Evolutionary conservation across 2,113 vertebrate genomes (phyloP).

Genomic region (Chiloscyllium plagiosum): DNA sequence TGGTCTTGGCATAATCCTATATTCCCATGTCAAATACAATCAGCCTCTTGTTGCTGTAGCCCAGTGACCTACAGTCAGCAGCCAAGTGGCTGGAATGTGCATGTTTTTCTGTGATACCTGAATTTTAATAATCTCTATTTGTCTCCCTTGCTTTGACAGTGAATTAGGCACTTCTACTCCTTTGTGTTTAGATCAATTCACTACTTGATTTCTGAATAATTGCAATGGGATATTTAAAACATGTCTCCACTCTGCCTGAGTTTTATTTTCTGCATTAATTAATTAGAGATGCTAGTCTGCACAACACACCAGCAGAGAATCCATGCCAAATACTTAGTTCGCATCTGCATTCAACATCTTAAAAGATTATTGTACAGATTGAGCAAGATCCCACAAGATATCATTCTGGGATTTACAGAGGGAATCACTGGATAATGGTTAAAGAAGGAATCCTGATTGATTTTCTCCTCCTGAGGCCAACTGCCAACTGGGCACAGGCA

Average conservation of each 20-base stretch:
- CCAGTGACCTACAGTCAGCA: neutral
- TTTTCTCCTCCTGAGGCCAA: neutral
- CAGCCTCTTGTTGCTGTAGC: slow-evolving; percentile 3
- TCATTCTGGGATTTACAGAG: neutral
- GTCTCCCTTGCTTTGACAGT: neutral
- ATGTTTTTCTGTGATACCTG: no score
- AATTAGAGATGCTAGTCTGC: no score
- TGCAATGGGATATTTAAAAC: neutral
- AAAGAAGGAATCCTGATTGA: neutral
- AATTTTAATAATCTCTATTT: neutral
- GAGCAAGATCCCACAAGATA: neutral
- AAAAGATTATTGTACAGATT: neutral
- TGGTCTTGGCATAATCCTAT: neutral
- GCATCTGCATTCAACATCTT: neutral
- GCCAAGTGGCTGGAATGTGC: neutral
- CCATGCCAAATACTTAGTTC: neutral
- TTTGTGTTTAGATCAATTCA: neutral
- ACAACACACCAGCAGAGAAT: neutral
- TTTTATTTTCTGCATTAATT: neutral
- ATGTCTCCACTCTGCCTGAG: neutral
- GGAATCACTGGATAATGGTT: neutral
- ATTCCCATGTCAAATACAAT: slow-evolving; percentile 6
- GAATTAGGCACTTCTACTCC: neutral
- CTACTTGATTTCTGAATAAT: neutral
- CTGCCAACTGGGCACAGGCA: neutral